Evolutionary conservation across 1,140 invertebrate species (phyloP).

Genomic region (Neocloeon triangulifer): DNA sequence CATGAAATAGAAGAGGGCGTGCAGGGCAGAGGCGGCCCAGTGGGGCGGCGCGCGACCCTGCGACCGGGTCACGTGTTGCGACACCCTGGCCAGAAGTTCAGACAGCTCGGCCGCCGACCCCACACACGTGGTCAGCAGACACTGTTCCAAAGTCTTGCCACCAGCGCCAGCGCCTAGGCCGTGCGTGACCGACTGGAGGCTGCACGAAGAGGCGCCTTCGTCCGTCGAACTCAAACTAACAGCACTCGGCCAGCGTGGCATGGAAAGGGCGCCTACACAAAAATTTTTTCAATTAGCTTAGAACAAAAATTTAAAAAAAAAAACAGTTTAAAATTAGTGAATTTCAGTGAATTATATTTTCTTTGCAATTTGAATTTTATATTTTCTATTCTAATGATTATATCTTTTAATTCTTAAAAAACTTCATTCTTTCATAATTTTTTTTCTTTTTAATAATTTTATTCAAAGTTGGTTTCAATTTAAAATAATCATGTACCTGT

Average conservation of each 20-base stretch:
- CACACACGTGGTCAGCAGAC: conserved; percentile 66
- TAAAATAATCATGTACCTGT: conserved; percentile 29
- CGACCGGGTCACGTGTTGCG: conserved; percentile 14
- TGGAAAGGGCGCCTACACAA: conserved; percentile 42
- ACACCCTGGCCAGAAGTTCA: conserved; percentile 38
- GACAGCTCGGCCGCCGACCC: conserved; percentile 53
- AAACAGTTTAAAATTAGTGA: too few relatives aligned
- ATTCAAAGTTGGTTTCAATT: conserved; percentile 1
- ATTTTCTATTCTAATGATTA: too few relatives aligned
- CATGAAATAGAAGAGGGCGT: conserved; percentile 75
- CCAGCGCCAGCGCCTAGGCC: conserved; percentile 6
- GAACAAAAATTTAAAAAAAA: conserved; percentile 1
- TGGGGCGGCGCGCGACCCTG: conserved; percentile 16
- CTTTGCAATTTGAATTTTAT: too few relatives aligned
- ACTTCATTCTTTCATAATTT: conserved; percentile 1
- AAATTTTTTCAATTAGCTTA: background rate
- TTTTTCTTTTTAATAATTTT: background rate
- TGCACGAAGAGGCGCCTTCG: conserved; percentile 16
- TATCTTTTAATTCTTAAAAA: too few relatives aligned
- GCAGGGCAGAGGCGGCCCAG: conserved; percentile 42
- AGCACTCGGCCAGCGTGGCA: conserved; percentile 65
- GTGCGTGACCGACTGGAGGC: conserved; percentile 16
- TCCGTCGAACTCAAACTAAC: conserved; percentile 40
- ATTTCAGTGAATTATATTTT: too few relatives aligned
- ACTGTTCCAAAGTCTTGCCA: conserved; percentile 33